Evolutionary conservation across 2,113 vertebrate genomes (phyloP).

Genomic region (Guaruba guarouba): DNA sequence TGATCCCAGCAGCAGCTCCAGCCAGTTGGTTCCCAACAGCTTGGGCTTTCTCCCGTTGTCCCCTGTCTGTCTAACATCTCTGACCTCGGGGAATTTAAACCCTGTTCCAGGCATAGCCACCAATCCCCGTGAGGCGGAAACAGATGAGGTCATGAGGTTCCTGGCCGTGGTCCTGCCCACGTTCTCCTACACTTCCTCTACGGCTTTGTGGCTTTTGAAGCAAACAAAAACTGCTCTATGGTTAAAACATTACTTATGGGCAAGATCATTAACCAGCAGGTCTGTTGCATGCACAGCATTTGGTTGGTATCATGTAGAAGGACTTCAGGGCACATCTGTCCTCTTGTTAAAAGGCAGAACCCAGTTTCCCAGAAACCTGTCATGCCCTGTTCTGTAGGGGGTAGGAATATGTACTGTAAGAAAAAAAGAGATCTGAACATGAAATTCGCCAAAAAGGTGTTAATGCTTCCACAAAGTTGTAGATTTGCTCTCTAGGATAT

Average conservation of each 20-base stretch:
- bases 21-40: neutral
- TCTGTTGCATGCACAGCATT: conserved; percentile 12
- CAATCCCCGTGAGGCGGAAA: conserved; percentile 64
- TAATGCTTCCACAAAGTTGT: neutral
- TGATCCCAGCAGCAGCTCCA: neutral
- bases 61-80: conserved; percentile 45
- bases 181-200: conserved; percentile 78
- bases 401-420: neutral
- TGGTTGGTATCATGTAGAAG: conserved; percentile 27
- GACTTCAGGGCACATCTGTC: neutral
- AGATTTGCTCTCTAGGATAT: neutral
- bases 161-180: conserved; percentile 69
- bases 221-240: conserved; percentile 53
- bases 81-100: conserved; percentile 74
- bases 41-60: neutral
- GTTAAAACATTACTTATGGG: conserved; percentile 73
- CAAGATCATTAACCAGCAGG: conserved; percentile 67
- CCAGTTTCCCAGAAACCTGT: neutral
- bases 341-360: neutral
- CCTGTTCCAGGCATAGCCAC: conserved; percentile 45
- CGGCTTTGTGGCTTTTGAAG: conserved; percentile 77
- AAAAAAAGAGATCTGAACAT: neutral
- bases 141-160: conserved; percentile 73
- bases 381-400: neutral
- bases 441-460: neutral